Conservation (phyloP, 2,888 invertebrate species). For the Lycocerus yunnanus region DNA sequence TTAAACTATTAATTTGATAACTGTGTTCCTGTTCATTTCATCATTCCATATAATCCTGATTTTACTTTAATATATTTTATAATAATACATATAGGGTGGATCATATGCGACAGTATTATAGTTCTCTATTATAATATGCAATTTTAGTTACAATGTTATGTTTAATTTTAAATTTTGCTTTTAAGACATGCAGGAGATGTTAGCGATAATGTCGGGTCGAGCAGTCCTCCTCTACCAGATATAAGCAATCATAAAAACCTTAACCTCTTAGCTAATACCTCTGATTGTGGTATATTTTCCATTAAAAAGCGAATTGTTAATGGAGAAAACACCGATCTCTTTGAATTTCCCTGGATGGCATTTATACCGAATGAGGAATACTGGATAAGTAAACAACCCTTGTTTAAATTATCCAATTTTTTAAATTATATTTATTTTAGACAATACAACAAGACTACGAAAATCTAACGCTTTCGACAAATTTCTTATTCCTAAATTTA, state of each 20-base stretch:
- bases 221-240: constrained; percentile 36
- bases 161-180: neutral
- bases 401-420: neutral
- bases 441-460: no score
- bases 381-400: constrained; percentile 25
- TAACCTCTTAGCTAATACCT: constrained; percentile 1
- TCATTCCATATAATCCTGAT: no score
- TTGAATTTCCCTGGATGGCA: constrained; percentile 79
- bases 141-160: no score
- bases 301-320: neutral
- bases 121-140: no score
- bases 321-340: constrained; percentile 64
- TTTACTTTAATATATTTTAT: no score
- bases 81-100: no score
- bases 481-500: no score
- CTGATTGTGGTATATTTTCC: neutral
- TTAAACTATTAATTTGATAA: no score
- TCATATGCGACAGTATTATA: no score
- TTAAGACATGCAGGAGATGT: neutral
- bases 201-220: neutral
- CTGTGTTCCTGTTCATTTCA: no score
- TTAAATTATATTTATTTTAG: neutral
- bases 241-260: constrained; percentile 1
- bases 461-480: no score
- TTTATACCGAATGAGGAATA: constrained; percentile 61